phyloP scores from a whole-genome alignment of 2,113 vertebrate genomes.

The Epinephelus moara region DNA sequence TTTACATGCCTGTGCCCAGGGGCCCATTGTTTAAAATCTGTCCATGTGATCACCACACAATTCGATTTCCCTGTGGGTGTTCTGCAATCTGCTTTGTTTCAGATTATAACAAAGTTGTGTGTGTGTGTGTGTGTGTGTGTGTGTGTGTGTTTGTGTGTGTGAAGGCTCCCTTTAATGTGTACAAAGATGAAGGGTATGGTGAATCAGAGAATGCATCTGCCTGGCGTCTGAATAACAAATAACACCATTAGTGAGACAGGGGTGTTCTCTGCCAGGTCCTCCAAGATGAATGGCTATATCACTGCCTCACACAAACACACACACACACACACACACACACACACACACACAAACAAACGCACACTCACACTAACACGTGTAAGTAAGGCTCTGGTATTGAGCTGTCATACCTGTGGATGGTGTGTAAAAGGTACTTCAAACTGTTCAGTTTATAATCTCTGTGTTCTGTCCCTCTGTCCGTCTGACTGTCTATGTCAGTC shows the following conservation, averaged over 20 bases:
- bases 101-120: background rate
- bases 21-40: too few species aligned
- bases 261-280: constrained; percentile 63
- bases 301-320: constrained; percentile 13
- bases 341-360: constrained; percentile 28
- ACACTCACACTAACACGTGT: background rate
- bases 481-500: background rate
- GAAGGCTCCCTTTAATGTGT: constrained; percentile 44
- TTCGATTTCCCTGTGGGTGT: background rate
- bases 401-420: constrained; percentile 54
- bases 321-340: constrained; percentile 31
- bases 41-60: background rate
- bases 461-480: background rate
- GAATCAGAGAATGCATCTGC: constrained; percentile 74
- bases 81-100: background rate
- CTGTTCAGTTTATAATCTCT: constrained; percentile 25
- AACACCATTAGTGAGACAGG: constrained; percentile 73
- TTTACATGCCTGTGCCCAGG: too few species aligned
- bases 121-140: constrained; percentile 22
- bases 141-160: constrained; percentile 26
- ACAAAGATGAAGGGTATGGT: constrained; percentile 55
- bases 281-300: constrained; percentile 69
- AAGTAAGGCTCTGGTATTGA: background rate
- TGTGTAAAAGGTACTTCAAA: constrained; percentile 52
- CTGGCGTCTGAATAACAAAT: constrained; percentile 74